Base-by-base conservation (phyloP, 2,797 vertebrate species). In the Rhinichthys osculus region DNA sequence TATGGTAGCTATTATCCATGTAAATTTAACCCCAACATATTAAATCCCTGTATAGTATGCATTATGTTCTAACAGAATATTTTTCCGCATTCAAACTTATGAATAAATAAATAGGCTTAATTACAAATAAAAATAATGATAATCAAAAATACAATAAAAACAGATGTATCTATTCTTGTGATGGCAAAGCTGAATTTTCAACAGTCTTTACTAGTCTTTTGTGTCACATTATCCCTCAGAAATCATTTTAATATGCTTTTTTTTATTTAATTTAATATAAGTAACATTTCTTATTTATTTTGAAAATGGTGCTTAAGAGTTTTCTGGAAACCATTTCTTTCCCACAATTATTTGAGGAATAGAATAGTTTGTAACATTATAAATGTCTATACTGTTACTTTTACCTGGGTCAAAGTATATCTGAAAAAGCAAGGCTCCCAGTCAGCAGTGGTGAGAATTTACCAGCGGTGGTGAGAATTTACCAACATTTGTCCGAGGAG, bases 241-340 rank as follows among this genome's bases (percentile, higher is more conserved):
- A n/a, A n/a, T n/a, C 0, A 6, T 44, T 42, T 9, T 71, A 71
- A 71, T 42, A n/a, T 42, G 38, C 5, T 1, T 0, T n/a, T 44
- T 17, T 44, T 27, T 44, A 4, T 3, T 35, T 35, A 35, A 1
- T 35, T 35, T 35, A 35, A 35, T 35, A 35, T 3, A 44, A 72
- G 42, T 47, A 27, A 4, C 16, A 72, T 47, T 1, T 47, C 11
- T 27, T 42, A 14, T n/a, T 3, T 7, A 27, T 27, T 11, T 44
- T 44, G 40, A 72, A 44, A 72, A 44, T 23, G 17, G 16, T 1
- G 5, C 19, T 71, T 13, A 23, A 44, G 14, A n/a, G 42, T 44
- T 27, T n/a, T n/a, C 5, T 27, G 11, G 11, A n/a, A 59, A 59
- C 4, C 4, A n/a, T 59, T 59, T n/a, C 57, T 13, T 62, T 62